Evolutionary conservation across 2,888 invertebrate species (phyloP).

Genomic region (Tetragonula carbonaria): DNA sequence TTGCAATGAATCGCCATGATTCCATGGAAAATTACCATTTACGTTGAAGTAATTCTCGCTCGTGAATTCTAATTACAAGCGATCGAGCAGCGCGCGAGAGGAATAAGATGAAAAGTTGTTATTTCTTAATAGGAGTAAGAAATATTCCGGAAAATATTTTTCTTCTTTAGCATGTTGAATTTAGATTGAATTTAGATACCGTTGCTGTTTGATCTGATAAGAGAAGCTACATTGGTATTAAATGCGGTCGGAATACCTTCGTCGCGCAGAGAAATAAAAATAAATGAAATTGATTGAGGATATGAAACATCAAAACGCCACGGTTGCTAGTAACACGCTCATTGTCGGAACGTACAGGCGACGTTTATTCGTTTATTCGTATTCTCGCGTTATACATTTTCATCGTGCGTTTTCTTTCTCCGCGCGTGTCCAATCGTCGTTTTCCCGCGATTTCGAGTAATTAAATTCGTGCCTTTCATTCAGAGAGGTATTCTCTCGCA

Average conservation of each 20-base stretch:
- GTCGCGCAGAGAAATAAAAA: too few relatives aligned
- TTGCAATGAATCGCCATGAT: neutral
- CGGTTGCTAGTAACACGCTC: neutral
- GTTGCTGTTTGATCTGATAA: neutral
- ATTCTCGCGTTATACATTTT: neutral
- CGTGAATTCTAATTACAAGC: neutral
- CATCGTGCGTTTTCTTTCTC: too few relatives aligned
- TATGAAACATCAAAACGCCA: neutral
- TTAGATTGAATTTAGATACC: neutral
- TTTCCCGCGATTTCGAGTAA: neutral
- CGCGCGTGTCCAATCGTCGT: too few relatives aligned
- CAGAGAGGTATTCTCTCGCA: neutral
- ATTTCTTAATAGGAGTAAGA: neutral
- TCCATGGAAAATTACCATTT: neutral
- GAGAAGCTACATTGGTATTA: neutral
- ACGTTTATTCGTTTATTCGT: neutral
- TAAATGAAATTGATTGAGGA: neutral
- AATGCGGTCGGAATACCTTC: neutral
- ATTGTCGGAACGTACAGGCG: neutral
- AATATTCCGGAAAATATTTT: neutral
- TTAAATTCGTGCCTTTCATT: neutral
- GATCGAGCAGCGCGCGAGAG: neutral
- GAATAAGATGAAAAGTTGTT: neutral
- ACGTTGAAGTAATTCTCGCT: neutral
- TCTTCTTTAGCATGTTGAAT: neutral